Base-by-base conservation (phyloP, 2,888 invertebrate genomes). In the Campopleginae sp. region DNA sequence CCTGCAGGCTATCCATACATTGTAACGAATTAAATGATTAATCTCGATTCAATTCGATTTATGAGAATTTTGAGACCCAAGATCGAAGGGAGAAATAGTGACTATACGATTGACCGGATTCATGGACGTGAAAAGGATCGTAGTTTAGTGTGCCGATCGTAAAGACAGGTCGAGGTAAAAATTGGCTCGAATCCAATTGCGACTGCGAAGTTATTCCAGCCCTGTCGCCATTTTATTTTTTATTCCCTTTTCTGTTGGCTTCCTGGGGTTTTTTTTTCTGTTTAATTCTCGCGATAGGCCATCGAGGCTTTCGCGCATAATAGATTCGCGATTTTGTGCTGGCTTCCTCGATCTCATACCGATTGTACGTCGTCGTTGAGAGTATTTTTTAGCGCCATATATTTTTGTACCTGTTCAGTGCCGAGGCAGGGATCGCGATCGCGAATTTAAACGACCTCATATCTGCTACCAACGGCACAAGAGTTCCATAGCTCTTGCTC, bases 401-500 rank as follows among this genome's bases (percentile, higher is more conserved):
- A n/a, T 27, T 72, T 54, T 19, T 66, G 10, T n/a, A n/a, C 23
- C 42, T 66, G 10, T n/a, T n/a, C n/a, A 4, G 23, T 44, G 19
- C 44, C 19, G 38, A 7, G 6, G 0, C 4, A 10, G 23, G 12
- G 65, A 61, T 19, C 42, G 74, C 72, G 82, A 85, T 77, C 63
- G 80, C 82, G 83, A 86, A 83, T 86, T 86, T 77, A 86, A 86
- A 86, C 80, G 86, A 86, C 86, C 86, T 86, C 74, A 86, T 83
- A 86, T 83, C 80, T 77, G 78, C 83, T 74, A 80, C 48, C 61
- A 54, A n/a, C 44, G 48, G 77, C 61, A 46, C 38, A 42, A 42
- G 54, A 72, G 61, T 78, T 72, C 66, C 66, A 78, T 79, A 83
- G 78, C 72, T 78, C 77, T 72, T 48, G 23, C 48, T 44, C 27